Conservation (phyloP, 2,113 vertebrate genomes). For the Sinocyclocheilus maitianheensis region DNA sequence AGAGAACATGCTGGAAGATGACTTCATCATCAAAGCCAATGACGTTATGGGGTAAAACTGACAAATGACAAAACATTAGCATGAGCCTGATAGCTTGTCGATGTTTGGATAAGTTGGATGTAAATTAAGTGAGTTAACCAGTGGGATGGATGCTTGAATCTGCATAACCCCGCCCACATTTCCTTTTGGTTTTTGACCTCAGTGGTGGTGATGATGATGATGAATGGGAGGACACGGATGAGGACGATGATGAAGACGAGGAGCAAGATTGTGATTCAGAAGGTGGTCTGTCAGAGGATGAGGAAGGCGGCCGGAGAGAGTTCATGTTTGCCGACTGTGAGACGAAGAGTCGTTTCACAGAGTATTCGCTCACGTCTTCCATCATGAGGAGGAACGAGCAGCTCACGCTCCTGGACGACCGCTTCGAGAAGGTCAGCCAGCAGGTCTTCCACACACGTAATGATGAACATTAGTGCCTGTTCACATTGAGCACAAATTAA, state of each 20-base stretch:
- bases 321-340: conserved; percentile 90
- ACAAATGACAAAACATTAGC: no score
- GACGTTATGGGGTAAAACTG: conserved; percentile 14
- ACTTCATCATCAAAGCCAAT: conserved; percentile 90
- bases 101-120: background rate
- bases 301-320: conserved; percentile 58
- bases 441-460: background rate
- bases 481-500: background rate
- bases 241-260: conserved; percentile 55
- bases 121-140: background rate
- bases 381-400: conserved; percentile 94
- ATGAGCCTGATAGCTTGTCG: background rate
- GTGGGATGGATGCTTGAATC: conserved; percentile 4
- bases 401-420: conserved; percentile 89
- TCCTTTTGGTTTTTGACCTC: background rate
- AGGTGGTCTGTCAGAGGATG: conserved; percentile 74
- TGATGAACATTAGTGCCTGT: background rate
- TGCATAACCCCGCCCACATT: background rate
- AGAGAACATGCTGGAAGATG: conserved; percentile 92
- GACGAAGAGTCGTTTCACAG: conserved; percentile 93
- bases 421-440: conserved; percentile 89
- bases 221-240: conserved; percentile 86
- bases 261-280: conserved; percentile 71
- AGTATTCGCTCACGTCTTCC: conserved; percentile 92
- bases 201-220: conserved; percentile 61